Conservation (phyloP, 2,797 vertebrate species). For the Arnoldichthys spilopterus region DNA sequence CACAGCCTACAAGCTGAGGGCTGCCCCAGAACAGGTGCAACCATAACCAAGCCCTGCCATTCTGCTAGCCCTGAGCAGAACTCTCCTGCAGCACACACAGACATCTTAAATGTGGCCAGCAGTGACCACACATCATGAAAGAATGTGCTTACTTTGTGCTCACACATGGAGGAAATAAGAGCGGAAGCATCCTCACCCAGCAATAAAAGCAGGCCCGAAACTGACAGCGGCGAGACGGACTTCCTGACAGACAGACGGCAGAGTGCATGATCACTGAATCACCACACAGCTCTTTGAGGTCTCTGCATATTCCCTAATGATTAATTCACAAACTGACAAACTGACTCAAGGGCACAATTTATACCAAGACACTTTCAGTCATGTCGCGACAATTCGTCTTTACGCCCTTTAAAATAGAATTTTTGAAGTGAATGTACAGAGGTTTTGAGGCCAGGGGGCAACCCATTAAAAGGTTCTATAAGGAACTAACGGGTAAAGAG, state of each 20-base stretch:
- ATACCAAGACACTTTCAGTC: not conserved
- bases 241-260: conserved; percentile 31
- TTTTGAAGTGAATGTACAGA: no score
- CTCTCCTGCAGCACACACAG: not conserved
- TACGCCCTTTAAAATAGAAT: no score
- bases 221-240: not conserved
- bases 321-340: not conserved
- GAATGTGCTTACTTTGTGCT: not conserved
- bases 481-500: no score
- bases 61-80: not conserved
- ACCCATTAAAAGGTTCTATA: no score
- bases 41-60: conserved; percentile 5
- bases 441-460: no score
- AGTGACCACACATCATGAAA: not conserved
- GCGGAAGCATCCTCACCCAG: not conserved
- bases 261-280: conserved; percentile 20
- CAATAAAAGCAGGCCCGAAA: conserved; percentile 12
- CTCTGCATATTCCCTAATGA: not conserved
- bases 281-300: conserved; percentile 11
- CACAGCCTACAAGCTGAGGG: not conserved
- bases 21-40: conserved; percentile 32
- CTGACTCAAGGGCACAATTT: not conserved
- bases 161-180: not conserved
- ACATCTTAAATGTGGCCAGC: not conserved
- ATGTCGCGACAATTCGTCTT: not conserved